phyloP scores from a whole-genome alignment of 1,140 invertebrate species.

The Pseudomyrmex gracilis region DNA sequence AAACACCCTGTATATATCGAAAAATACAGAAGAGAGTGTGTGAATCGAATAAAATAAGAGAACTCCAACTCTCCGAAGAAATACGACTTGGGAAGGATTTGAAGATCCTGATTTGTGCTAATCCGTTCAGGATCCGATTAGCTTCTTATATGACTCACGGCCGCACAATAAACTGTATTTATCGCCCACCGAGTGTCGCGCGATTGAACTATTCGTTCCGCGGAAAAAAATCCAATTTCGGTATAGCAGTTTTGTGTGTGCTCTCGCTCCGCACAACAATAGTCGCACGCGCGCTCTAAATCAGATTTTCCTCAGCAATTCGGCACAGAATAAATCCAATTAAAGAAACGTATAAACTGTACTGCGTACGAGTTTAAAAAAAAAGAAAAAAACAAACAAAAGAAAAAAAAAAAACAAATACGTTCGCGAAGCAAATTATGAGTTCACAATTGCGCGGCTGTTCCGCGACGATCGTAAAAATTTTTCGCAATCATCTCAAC shows the following conservation, averaged over 20 bases:
- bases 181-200: background rate
- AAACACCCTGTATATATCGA: too few relatives aligned
- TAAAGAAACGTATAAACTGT: background rate
- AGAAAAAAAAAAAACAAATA: too few relatives aligned
- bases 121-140: conserved; percentile 28
- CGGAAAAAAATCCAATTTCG: conserved; percentile 31
- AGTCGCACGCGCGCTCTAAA: conserved; percentile 15
- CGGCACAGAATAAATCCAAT: background rate
- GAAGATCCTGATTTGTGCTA: conserved; percentile 11
- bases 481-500: background rate
- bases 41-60: too few relatives aligned
- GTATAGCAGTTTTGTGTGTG: background rate
- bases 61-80: too few relatives aligned
- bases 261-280: conserved; percentile 1
- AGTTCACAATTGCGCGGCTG: background rate
- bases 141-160: background rate
- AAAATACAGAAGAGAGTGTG: too few relatives aligned
- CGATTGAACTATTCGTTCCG: conserved; percentile 5
- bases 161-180: conserved; percentile 5
- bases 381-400: too few relatives aligned
- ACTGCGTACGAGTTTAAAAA: too few relatives aligned
- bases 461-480: too few relatives aligned
- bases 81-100: background rate
- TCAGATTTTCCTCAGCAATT: conserved; percentile 29
- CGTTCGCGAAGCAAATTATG: background rate